Base-by-base conservation (phyloP, 1,140 invertebrate genomes). In the Nasonia vitripennis region DNA sequence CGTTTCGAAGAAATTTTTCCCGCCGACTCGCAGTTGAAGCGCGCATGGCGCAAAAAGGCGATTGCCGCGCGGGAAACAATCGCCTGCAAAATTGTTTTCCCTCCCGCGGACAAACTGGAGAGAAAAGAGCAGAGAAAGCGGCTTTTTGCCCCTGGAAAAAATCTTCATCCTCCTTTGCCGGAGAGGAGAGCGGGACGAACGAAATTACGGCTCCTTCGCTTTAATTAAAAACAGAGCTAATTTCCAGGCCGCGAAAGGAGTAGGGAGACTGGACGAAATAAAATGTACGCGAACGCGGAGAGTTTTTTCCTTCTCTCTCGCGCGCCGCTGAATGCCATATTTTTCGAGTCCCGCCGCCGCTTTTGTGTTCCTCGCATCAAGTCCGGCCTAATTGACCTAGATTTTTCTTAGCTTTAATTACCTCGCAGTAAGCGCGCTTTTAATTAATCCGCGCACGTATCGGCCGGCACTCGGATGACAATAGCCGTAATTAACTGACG, bases 201-300 rank as follows among this genome's bases (percentile, higher is more conserved):
- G 73, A 82, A 75, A 82, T 75, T 75, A 82, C 48, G 55, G 1
- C 27, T 81, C 48, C 71, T 82, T 82, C 27, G 48, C 20, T 77
- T 77, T 83, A 83, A 83, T 83, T 83, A 83, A 83, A 83, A 83
- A 77, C 73, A 83, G 55, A 77, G 34, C 51, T 77, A 77, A 83
- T 83, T 77, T 83, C 55, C 74, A 77, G 37, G 70, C 23, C 34
- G 37, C 73, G n/a, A 41, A 10, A 55, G n/a, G 68, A 31, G n/a
- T n/a, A n/a, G 20, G 71, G 71, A 23, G n/a, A 81, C 70, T 81
- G 17, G n/a, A 71, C 68, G 34, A 73, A 81, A 81, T 31, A 0
- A 5, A 14, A 73, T n/a, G 20, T 71, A 45, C 10, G 1, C 27
- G 27, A 74, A 74, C 12, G 73, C 0, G 73, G 1, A 2, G 55